Evolutionary conservation across 2,113 vertebrate genomes (phyloP).

Genomic region (Danionella cerebrum): DNA sequence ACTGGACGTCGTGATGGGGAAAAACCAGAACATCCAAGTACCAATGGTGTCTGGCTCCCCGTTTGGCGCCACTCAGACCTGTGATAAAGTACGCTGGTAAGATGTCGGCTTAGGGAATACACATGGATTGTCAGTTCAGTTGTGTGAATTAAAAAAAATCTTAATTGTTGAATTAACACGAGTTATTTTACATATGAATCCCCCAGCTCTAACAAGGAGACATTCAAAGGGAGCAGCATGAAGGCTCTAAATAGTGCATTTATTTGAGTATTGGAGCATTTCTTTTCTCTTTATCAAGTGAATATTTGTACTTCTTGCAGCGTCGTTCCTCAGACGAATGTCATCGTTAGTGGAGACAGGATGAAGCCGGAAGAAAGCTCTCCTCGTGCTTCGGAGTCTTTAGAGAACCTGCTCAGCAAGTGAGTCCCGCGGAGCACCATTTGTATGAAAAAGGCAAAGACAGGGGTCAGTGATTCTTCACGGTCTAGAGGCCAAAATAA

Average conservation of each 20-base stretch:
- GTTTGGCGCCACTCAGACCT: constrained; percentile 92
- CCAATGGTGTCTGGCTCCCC: constrained; percentile 97
- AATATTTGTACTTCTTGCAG: constrained; percentile 54
- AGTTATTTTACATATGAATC: no score
- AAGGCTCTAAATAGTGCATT: no score
- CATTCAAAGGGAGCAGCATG: no score
- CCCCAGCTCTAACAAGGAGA: no score
- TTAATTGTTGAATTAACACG: no score
- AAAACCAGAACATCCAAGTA: constrained; percentile 88
- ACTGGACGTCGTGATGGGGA: constrained; percentile 83
- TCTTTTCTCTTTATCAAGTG: no score
- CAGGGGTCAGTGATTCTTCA: no score
- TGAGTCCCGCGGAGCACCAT: constrained; percentile 54
- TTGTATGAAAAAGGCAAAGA: no score
- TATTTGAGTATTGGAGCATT: no score
- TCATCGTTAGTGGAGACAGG: constrained; percentile 88
- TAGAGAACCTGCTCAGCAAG: constrained; percentile 95
- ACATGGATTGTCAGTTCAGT: no score
- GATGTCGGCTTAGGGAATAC: no score
- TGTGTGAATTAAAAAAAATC: not conserved
- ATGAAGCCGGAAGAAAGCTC: constrained; percentile 80
- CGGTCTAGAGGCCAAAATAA: no score
- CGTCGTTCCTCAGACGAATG: constrained; percentile 94
- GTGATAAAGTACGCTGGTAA: constrained; percentile 98
- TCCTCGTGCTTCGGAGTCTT: constrained; percentile 71